A percentile compares a stretch with the other conserved stretches of the same genome.
Evolutionary conservation across 2,888 invertebrate species (phyloP).

Genomic region (Venusia cambrica): DNA sequence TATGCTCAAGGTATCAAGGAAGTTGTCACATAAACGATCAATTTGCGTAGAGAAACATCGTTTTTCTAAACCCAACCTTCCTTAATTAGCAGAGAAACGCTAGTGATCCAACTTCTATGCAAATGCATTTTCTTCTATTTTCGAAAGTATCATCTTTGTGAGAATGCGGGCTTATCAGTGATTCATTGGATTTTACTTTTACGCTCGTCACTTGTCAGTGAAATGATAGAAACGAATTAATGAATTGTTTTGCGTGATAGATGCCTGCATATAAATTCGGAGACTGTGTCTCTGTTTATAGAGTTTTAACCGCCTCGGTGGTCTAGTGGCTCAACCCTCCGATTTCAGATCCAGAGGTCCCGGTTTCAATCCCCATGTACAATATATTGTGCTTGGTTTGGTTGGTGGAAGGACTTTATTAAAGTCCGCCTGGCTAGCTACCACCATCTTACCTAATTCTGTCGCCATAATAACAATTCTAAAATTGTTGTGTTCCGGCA

Average conservation of each 20-base stretch:
- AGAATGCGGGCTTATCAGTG: constrained; percentile 38
- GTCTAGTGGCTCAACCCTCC: too few species aligned
- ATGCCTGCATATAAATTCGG: too few species aligned
- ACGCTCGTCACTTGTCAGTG: constrained; percentile 28
- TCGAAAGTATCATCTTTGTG: constrained; percentile 57
- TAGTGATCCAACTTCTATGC: constrained; percentile 60
- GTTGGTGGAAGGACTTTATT: too few species aligned
- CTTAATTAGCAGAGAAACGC: constrained; percentile 72
- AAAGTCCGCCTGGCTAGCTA: too few species aligned
- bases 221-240: constrained; percentile 17
- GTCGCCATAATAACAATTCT: too few species aligned
- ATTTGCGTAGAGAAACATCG: constrained; percentile 53
- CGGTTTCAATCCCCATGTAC: too few species aligned
- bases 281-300: too few species aligned
- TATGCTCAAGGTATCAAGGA: constrained; percentile 41
- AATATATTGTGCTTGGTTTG: too few species aligned
- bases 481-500: too few species aligned
- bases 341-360: too few species aligned
- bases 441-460: too few species aligned
- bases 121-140: constrained; percentile 68
- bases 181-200: constrained; percentile 45
- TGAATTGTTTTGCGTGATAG: constrained; percentile 15
- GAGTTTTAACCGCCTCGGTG: too few species aligned
- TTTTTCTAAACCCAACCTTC: constrained; percentile 56
- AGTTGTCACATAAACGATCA: constrained; percentile 58